Conservation (phyloP, 2,113 vertebrate genomes). For the Thalassarche chlororhynchos region DNA sequence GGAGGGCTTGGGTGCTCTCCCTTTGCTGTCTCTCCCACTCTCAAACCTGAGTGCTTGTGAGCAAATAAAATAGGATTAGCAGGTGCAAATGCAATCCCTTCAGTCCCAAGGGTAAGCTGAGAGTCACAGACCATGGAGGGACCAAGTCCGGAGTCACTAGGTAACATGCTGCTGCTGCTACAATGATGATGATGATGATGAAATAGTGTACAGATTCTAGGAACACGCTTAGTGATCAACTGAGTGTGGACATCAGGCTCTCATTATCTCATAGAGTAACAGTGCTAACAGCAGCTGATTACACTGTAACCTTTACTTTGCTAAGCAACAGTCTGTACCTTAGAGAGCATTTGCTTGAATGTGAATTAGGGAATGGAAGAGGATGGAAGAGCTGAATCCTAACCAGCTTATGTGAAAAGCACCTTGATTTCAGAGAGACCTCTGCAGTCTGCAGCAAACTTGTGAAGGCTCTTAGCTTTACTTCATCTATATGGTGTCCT, state of each 20-base stretch:
- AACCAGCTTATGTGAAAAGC: neutral
- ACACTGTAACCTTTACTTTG: neutral
- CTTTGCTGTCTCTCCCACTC: neutral
- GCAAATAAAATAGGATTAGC: neutral
- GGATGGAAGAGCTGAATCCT: neutral
- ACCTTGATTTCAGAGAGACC: neutral
- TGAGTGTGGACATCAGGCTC: neutral
- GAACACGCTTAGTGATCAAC: neutral
- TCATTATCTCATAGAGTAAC: neutral
- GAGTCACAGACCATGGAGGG: neutral
- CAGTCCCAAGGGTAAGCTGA: neutral
- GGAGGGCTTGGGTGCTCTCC: neutral
- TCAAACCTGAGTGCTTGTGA: neutral
- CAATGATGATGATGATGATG: fast-evolving
- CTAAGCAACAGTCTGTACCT: neutral
- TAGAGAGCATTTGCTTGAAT: neutral
- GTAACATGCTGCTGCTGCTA: neutral
- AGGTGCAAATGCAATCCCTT: neutral
- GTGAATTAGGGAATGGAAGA: neutral
- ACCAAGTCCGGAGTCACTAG: neutral
- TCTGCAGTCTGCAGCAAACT: neutral
- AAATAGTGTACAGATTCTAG: neutral
- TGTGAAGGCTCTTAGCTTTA: neutral
- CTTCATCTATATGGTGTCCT: neutral
- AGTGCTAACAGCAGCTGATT: neutral